Base-by-base conservation (phyloP, 2,113 vertebrate species). In the Cyphotilapia sp. region DNA sequence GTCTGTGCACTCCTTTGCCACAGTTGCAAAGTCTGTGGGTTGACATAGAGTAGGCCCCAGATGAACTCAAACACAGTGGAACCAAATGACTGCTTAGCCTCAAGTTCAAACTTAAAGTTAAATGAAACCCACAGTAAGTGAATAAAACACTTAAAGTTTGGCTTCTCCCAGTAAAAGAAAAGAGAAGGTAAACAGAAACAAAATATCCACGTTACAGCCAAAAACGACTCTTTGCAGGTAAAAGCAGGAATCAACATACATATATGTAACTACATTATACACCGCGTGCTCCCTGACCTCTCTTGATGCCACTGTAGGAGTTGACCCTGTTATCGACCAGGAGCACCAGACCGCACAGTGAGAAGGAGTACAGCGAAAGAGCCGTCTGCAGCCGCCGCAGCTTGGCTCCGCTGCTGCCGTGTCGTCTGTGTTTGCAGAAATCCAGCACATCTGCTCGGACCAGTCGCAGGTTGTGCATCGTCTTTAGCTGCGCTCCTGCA, bases 381-480 rank as follows among this genome's bases (percentile, higher is more conserved):
- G 99, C 98, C 2, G 98, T 98, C 80, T 99, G 99, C 1, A 99
- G 97, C 10, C 98, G 96, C 29, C 97, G 97, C 47, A 99, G 97
- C 84, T 99, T 99, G 8, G 97, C 97, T 0, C 99, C 98, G 1
- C 97, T 96, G 47, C 97, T 97, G 29, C 98, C 97, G 35, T 97
- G 96, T 17, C 97, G 97, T 22, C 97, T 97, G 86, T 99, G 98
- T 47, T 98, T 98, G 81, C 99, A 99, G 94, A 99, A 98, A 87
- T 99, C 98, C 87, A 99, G 90, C 94, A 98, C 96, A 17, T 99
- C 97, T 0, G 98, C 97, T 29, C 98, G 96, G 82, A 99, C 95
- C 92, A 99, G 90, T 9, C 99, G 97, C 91, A 99, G 93, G 81
- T 99, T 99, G 93, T 99, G 99, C 99, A 99, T 99, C 24, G 99